These are phyloP conservation scores for Rallus limicola DNA, from an alignment of 2,113 vertebrate genomes.

Conservation along the genomic window DNA sequence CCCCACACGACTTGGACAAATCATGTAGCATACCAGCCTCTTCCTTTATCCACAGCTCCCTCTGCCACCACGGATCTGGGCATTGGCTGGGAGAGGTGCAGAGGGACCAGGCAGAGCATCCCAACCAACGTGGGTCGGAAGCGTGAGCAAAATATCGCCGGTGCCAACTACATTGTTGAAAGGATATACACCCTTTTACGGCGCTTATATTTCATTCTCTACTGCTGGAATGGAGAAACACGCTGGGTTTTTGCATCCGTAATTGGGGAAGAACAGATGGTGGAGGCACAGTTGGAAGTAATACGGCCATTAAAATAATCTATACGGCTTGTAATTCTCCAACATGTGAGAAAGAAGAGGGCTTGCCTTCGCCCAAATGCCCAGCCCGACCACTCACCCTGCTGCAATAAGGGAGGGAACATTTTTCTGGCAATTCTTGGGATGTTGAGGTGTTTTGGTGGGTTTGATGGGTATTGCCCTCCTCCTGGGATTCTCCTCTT, in stretches of 20 bases:
- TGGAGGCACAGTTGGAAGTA: slow-evolving; percentile 72
- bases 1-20: background rate
- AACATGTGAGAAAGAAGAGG: slow-evolving; percentile 44
- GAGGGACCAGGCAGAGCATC: background rate
- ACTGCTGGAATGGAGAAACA: slow-evolving; percentile 76
- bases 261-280: slow-evolving; percentile 83
- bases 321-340: slow-evolving; percentile 74
- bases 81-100: accelerated
- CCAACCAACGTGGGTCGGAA: background rate
- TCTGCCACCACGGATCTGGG: accelerated
- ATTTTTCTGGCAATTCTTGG: background rate
- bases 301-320: slow-evolving; percentile 81
- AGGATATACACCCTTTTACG: slow-evolving; percentile 70
- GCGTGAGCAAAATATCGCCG: slow-evolving; percentile 17
- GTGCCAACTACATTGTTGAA: slow-evolving; percentile 71
- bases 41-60: background rate
- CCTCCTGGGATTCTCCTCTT: background rate
- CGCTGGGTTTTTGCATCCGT: slow-evolving; percentile 78
- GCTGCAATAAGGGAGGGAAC: background rate
- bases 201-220: slow-evolving; percentile 77
- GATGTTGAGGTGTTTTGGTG: background rate
- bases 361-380: background rate
- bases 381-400: background rate
- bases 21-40: background rate
- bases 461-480: background rate